These are phyloP conservation scores for Busseola fusca DNA, from an alignment of 2,888 invertebrate species.

Conservation along the genomic window DNA sequence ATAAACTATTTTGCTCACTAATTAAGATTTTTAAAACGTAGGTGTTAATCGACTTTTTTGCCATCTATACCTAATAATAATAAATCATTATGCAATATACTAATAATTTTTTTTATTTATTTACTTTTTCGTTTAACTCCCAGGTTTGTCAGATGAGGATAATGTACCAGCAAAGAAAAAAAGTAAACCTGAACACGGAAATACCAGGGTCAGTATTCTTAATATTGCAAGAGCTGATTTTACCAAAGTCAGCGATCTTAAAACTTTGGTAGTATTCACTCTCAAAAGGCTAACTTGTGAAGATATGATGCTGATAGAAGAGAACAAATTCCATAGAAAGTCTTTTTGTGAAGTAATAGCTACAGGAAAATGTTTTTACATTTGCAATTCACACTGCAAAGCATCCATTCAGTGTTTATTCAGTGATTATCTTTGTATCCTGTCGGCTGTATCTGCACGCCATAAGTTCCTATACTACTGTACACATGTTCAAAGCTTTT, in stretches of 20 bases:
- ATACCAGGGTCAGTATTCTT: conserved; percentile 87
- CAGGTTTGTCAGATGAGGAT: conserved; percentile 88
- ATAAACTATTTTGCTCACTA: no score
- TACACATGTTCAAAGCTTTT: background rate
- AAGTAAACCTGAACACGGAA: conserved; percentile 88
- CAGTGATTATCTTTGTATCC: background rate
- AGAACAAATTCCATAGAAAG: background rate
- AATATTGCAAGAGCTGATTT: background rate
- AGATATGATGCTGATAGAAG: background rate
- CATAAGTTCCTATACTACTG: background rate
- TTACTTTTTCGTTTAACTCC: background rate
- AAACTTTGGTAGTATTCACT: background rate
- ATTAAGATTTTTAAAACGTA: no score
- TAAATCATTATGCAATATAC: background rate
- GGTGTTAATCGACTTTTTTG: no score
- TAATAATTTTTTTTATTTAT: background rate
- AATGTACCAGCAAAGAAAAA: conserved; percentile 90
- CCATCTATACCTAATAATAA: no score
- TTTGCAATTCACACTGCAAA: background rate
- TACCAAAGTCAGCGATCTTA: background rate
- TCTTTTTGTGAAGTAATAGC: background rate
- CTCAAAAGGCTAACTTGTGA: background rate
- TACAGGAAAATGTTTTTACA: background rate
- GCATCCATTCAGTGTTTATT: background rate
- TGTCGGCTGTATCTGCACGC: background rate